Percentiles rank a stretch among this genome's conserved stretches.
Evolutionary conservation across 2,113 vertebrate species (phyloP).

Genomic region (Micronisus gabar): DNA sequence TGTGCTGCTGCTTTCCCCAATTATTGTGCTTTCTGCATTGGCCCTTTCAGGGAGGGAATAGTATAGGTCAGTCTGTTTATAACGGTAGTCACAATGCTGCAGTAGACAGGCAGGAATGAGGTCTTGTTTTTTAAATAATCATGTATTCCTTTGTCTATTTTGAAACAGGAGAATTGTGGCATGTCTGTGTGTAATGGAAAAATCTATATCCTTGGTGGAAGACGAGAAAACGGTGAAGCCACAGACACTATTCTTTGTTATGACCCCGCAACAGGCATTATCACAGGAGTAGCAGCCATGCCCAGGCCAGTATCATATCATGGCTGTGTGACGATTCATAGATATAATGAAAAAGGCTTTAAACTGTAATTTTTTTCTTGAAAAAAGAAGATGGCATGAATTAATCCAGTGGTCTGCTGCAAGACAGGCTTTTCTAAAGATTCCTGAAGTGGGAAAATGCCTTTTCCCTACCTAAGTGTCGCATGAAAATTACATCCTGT

Average conservation of each 20-base stretch:
- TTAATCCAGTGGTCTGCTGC: conserved; percentile 35
- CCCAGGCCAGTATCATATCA: conserved; percentile 96
- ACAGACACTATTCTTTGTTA: conserved; percentile 95
- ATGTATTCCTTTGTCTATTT: conserved; percentile 3
- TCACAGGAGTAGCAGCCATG: conserved; percentile 95
- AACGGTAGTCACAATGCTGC: not conserved
- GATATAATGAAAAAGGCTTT: conserved; percentile 93
- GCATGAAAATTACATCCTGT: conserved; percentile 38
- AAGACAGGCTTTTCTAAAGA: conserved; percentile 50
- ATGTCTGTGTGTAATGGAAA: conserved; percentile 99
- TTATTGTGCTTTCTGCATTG: not conserved
- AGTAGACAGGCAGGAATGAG: not conserved
- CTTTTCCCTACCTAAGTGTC: conserved; percentile 29
- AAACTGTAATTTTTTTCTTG: conserved; percentile 70
- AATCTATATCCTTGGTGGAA: conserved; percentile 96
- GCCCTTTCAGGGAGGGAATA: not conserved
- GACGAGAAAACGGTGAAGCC: conserved; percentile 91
- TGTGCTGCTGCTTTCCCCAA: not conserved
- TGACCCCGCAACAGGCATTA: conserved; percentile 92
- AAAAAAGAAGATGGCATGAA: conserved; percentile 24
- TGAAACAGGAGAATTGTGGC: conserved; percentile 92
- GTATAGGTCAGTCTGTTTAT: not conserved
- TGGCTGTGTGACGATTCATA: conserved; percentile 96
- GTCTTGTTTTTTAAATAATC: not conserved
- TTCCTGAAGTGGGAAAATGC: conserved; percentile 34